A percentile compares a stretch with the other conserved stretches of the same genome.
These are phyloP conservation scores for Lobophora halterata DNA, from an alignment of 2,888 invertebrate genomes.

Conservation along the genomic window DNA sequence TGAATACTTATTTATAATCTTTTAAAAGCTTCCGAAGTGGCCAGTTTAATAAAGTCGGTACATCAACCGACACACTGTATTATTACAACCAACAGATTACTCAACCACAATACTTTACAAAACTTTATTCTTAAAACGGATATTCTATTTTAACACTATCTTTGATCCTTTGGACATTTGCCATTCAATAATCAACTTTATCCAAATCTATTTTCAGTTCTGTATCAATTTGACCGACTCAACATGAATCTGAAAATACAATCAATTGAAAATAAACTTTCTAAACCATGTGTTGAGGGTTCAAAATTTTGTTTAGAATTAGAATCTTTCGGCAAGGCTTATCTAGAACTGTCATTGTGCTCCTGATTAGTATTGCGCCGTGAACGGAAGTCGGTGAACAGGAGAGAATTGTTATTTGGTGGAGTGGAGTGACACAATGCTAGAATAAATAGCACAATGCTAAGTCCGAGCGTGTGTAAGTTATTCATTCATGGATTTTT, in stretches of 20 bases:
- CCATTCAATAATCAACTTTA: conserved; percentile 21
- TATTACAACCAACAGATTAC: conserved; percentile 49
- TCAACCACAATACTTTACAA: conserved; percentile 41
- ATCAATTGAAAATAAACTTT: background rate
- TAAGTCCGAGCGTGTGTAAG: conserved; percentile 51
- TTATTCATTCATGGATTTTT: conserved; percentile 30
- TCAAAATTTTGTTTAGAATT: conserved; percentile 4
- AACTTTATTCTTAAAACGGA: conserved; percentile 34
- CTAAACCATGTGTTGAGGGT: background rate
- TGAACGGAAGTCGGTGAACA: conserved; percentile 59
- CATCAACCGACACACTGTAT: conserved; percentile 42
- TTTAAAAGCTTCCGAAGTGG: conserved; percentile 17
- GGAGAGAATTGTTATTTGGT: conserved; percentile 45
- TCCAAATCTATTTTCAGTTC: fast-evolving
- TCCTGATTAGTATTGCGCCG: conserved; percentile 52
- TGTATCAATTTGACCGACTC: conserved; percentile 8
- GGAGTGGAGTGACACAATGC: conserved; percentile 49
- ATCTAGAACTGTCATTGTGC: conserved; percentile 55
- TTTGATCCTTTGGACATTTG: conserved; percentile 20
- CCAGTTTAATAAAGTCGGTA: conserved; percentile 21
- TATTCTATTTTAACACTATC: conserved; percentile 39
- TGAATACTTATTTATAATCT: conserved; percentile 10
- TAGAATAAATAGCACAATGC: conserved; percentile 35
- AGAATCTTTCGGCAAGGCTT: conserved; percentile 37
- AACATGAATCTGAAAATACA: background rate